Percentiles rank a stretch among this genome's conserved stretches.
Conservation (phyloP, 1,140 invertebrate species). For the Augochlora pura region DNA sequence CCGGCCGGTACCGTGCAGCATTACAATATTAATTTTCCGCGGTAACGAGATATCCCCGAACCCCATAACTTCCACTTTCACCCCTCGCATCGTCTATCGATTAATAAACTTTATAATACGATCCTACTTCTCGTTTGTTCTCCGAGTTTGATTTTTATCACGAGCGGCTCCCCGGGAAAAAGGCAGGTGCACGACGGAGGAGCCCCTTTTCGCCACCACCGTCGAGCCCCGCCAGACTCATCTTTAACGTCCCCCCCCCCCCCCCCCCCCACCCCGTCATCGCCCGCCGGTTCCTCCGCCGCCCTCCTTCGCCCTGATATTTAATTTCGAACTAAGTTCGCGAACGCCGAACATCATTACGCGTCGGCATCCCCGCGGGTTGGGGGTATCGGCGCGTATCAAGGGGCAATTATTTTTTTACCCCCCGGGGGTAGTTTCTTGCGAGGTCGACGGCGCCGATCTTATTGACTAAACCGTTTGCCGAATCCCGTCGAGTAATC, state of each 20-base stretch:
- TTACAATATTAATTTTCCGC: constrained; percentile 24
- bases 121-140: constrained; percentile 71
- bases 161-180: constrained; percentile 56
- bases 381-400: constrained; percentile 70
- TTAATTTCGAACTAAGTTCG: constrained; percentile 77
- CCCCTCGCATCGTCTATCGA: constrained; percentile 70
- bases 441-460: neutral
- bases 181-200: constrained; percentile 57
- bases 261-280: too few relatives aligned
- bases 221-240: constrained; percentile 40
- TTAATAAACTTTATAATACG: constrained; percentile 79
- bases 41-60: constrained; percentile 53
- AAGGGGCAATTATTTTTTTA: constrained; percentile 68
- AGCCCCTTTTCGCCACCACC: neutral
- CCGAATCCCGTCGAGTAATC: neutral
- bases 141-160: constrained; percentile 75
- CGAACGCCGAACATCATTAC: constrained; percentile 66
- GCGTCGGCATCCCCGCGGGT: constrained; percentile 62
- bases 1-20: neutral
- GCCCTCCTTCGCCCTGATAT: constrained; percentile 63
- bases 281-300: neutral
- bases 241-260: constrained; percentile 46
- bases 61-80: constrained; percentile 37
- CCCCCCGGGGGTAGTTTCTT: constrained; percentile 60
- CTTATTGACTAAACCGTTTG: neutral